Evolutionary conservation across 2,113 vertebrate species (phyloP).

Genomic region (Azemiops feae): DNA sequence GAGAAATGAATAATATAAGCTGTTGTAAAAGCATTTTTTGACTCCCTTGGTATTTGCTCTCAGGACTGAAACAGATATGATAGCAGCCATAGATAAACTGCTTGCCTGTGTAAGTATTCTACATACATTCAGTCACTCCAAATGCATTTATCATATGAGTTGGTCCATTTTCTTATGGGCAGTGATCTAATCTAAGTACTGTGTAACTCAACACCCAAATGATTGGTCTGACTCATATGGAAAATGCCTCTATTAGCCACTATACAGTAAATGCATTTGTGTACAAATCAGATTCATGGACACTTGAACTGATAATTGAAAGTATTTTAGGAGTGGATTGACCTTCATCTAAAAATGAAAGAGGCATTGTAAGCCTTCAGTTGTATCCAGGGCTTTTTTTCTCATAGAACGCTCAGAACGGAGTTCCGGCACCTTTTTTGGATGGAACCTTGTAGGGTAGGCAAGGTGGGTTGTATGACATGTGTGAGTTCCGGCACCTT

Average conservation of each 20-base stretch:
- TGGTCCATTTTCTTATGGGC: background rate
- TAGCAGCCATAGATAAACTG: background rate
- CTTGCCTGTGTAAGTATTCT: background rate
- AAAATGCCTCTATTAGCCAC: background rate
- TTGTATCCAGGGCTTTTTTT: no score
- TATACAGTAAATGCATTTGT: background rate
- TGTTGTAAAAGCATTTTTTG: background rate
- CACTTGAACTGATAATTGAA: background rate
- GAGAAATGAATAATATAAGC: slow-evolving; percentile 18
- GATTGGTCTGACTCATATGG: background rate
- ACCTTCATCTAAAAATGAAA: background rate
- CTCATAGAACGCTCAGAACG: no score
- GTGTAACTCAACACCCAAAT: background rate
- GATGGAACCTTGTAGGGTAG: no score
- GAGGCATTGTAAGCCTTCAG: background rate
- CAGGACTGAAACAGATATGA: background rate
- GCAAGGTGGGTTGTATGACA: no score
- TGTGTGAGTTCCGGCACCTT: no score
- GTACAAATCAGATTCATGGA: background rate
- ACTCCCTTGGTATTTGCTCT: background rate
- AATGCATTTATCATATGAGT: background rate
- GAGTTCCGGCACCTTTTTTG: no score
- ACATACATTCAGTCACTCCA: background rate
- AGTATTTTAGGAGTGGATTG: background rate
- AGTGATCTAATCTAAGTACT: background rate